Conservation (phyloP, 2,888 invertebrate genomes). For the Sesia bembeciformis region DNA sequence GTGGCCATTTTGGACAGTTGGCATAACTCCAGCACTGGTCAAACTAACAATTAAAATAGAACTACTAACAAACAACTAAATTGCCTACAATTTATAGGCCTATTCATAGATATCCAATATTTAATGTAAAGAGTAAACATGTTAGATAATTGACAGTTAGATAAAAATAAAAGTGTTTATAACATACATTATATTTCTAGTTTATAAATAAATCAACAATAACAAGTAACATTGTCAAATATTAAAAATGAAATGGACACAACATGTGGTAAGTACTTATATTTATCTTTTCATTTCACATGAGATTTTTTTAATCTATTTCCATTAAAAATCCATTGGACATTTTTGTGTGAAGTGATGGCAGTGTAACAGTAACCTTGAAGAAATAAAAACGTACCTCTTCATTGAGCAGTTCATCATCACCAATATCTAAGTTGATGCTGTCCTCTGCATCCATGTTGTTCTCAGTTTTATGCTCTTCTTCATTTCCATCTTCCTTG, state of each 20-base stretch:
- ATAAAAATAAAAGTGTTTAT: conserved; percentile 23
- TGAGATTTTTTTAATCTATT: conserved; percentile 32
- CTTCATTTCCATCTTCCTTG: conserved; percentile 40
- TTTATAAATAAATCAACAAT: conserved; percentile 14
- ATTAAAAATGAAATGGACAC: conserved; percentile 15
- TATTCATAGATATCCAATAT: not conserved
- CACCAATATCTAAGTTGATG: conserved; percentile 85
- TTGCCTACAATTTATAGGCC: not conserved
- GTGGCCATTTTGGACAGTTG: conserved; percentile 5
- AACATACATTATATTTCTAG: not conserved
- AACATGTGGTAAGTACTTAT: not conserved
- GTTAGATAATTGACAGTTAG: conserved; percentile 34
- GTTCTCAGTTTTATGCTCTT: conserved; percentile 62
- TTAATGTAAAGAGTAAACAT: not conserved
- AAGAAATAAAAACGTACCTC: conserved; percentile 79
- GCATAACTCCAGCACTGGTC: conserved; percentile 18
- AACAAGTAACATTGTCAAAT: conserved; percentile 1
- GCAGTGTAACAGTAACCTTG: conserved; percentile 52
- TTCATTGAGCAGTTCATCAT: conserved; percentile 86
- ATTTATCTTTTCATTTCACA: conserved; percentile 2
- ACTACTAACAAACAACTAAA: not conserved
- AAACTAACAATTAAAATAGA: conserved; percentile 13
- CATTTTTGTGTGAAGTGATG: conserved; percentile 28
- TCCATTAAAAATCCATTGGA: conserved; percentile 56
- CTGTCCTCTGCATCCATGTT: conserved; percentile 85